Base-by-base conservation (phyloP, 2,888 invertebrate species). In the Spisula solida region DNA sequence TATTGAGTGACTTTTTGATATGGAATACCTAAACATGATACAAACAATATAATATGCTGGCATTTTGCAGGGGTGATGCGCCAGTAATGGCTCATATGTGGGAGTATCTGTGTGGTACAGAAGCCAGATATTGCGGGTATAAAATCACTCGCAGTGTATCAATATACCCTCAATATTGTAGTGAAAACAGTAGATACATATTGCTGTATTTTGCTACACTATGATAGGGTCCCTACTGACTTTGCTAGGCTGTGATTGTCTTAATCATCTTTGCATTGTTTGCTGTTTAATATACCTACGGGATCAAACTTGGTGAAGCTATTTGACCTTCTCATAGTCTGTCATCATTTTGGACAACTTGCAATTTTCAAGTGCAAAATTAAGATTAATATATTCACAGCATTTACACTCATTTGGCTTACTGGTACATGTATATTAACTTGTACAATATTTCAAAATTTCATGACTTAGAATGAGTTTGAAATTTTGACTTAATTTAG, bases 61-160 rank as follows among this genome's bases (percentile, higher is more conserved):
- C 60, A 25, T 66, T 56, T 89, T 93, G 85, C 94, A 97, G 99
- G 99, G 99, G 99, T 94, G 99, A 99, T 97, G 99, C 99, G 95
- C 99, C 99, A 93, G 98, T 99, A 94, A 98, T 99, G 98, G 99
- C 98, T 93, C 99, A 99, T 97, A 97, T 98, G 94, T 99, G 99
- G 98, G 99, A 99, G 75, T 83, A 87, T 81, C 25, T 78, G n/a
- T 86, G 82, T 51, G 86, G 88, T 16, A 80, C 31, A 55, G 75
- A 75, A 75, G 86, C 84, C 10, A 41, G 41, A 18, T n/a, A 48
- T 31, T 5, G 85, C 48, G 89, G 91, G 91, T 91, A 91, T 87
- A 86, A 66, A 84, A 66, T 25, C 51, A 51, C 12, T 29, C 4
- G 70, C 31, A 66, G 60, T 66, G 10, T 66, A 66, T 66, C 60